phyloP scores from a whole-genome alignment of 2,113 vertebrate genomes.

The Coturnix japonica region DNA sequence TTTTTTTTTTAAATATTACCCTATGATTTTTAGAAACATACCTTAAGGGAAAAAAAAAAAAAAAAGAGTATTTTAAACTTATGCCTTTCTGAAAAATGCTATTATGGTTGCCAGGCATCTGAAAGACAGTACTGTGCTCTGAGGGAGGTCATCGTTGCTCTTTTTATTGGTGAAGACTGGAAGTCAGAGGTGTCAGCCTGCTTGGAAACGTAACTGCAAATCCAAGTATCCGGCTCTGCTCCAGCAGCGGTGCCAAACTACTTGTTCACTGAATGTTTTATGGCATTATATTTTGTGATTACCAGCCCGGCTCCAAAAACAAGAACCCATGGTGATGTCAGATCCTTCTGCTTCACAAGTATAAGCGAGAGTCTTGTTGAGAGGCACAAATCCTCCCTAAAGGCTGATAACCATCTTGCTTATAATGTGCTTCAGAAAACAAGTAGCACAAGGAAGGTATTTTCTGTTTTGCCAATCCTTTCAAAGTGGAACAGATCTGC shows the following conservation, averaged over 20 bases:
- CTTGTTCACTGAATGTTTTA: not conserved
- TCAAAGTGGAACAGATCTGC: slow-evolving; percentile 26
- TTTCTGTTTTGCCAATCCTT: slow-evolving; percentile 26
- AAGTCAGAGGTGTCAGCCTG: slow-evolving; percentile 25
- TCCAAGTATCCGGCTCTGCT: not conserved
- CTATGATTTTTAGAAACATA: not conserved
- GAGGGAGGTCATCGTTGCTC: slow-evolving; percentile 7
- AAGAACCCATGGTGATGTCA: rapidly evolving
- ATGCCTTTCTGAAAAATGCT: not conserved
- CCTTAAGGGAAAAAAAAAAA: not conserved
- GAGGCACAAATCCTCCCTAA: not conserved
- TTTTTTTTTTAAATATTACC: not conserved
- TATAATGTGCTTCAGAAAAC: not conserved
- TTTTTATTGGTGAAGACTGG: slow-evolving; percentile 13
- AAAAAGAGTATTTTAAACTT: not conserved
- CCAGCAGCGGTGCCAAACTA: not conserved
- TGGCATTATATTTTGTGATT: not conserved
- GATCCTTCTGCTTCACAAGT: not conserved
- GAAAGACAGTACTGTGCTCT: not conserved
- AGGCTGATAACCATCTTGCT: slow-evolving; percentile 8
- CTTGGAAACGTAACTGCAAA: slow-evolving; percentile 32
- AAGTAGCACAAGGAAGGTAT: slow-evolving; percentile 42
- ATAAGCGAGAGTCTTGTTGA: not conserved
- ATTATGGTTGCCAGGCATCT: slow-evolving; percentile 18
- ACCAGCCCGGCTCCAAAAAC: not conserved